phyloP scores from a whole-genome alignment of 2,797 vertebrate species.

The Percopsis omiscomaycus region DNA sequence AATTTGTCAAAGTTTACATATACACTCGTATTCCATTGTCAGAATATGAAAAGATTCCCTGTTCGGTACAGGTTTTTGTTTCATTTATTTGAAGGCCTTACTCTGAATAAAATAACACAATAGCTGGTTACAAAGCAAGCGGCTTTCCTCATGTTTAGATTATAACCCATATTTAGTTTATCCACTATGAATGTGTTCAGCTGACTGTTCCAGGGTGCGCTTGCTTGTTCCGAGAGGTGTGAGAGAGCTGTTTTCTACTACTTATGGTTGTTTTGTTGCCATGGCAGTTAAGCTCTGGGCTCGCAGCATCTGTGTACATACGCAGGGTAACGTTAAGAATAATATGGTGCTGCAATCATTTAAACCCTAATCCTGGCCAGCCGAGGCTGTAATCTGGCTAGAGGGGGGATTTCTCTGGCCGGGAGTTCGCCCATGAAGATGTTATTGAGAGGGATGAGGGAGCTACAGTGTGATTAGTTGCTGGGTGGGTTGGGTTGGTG shows the following conservation, averaged over 20 bases:
- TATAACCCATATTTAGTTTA: conserved; percentile 1
- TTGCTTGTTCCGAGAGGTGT: neutral
- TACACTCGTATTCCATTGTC: too few species aligned
- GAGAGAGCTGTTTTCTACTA: neutral
- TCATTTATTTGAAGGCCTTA: too few species aligned
- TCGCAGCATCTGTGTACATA: conserved; percentile 1
- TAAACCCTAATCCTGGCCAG: conserved; percentile 55
- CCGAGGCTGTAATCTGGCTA: conserved; percentile 57
- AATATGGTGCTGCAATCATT: conserved; percentile 22
- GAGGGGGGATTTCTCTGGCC: conserved; percentile 41
- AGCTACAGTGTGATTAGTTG: conserved; percentile 40
- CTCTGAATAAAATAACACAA: too few species aligned
- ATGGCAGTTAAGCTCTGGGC: neutral
- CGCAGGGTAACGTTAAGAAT: conserved; percentile 24
- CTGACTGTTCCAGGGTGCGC: neutral
- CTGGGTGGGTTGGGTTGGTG: neutral
- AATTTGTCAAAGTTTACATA: too few species aligned
- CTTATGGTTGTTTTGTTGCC: conserved; percentile 9
- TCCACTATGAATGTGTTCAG: conserved; percentile 1
- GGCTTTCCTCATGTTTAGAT: neutral
- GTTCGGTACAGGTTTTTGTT: too few species aligned
- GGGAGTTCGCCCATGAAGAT: conserved; percentile 57
- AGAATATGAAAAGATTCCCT: too few species aligned
- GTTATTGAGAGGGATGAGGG: conserved; percentile 64
- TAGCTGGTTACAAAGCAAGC: too few species aligned